Conservation (phyloP, 2,888 invertebrate species). For the Campoletis raptor region DNA sequence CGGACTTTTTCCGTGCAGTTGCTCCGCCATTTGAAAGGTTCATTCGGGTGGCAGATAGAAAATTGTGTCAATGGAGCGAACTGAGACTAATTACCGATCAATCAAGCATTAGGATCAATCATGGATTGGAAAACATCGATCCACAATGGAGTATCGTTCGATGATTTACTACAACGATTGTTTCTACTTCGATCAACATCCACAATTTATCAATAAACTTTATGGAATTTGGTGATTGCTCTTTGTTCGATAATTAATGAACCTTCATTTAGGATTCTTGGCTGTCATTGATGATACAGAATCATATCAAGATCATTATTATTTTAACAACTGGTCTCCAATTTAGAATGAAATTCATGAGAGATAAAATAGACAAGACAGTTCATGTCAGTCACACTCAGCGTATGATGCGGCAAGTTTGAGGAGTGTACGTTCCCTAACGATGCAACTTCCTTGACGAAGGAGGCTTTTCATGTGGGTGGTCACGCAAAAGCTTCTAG, state of each 20-base stretch:
- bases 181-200: neutral
- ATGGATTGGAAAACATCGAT: neutral
- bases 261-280: neutral
- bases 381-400: neutral
- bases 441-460: slow-evolving; percentile 41
- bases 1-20: slow-evolving; percentile 26
- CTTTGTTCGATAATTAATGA: neutral
- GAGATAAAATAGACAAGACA: neutral
- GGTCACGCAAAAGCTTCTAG: slow-evolving; percentile 33
- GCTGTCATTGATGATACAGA: neutral
- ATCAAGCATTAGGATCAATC: neutral
- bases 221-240: neutral
- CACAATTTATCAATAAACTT: neutral
- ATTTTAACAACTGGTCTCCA: neutral
- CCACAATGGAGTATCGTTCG: neutral
- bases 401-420: slow-evolving; percentile 29
- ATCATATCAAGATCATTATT: neutral
- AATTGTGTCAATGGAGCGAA: slow-evolving; percentile 6
- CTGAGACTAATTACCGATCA: neutral
- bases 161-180: neutral
- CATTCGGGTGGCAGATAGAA: neutral
- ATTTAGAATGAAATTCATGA: neutral
- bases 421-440: slow-evolving; percentile 17
- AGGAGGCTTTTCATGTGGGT: slow-evolving; percentile 8
- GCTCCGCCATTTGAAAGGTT: slow-evolving; percentile 7